A percentile compares a stretch with the other conserved stretches of the same genome.
Evolutionary conservation across 2,888 invertebrate genomes (phyloP).

Genomic region (Incurvaria masculella): DNA sequence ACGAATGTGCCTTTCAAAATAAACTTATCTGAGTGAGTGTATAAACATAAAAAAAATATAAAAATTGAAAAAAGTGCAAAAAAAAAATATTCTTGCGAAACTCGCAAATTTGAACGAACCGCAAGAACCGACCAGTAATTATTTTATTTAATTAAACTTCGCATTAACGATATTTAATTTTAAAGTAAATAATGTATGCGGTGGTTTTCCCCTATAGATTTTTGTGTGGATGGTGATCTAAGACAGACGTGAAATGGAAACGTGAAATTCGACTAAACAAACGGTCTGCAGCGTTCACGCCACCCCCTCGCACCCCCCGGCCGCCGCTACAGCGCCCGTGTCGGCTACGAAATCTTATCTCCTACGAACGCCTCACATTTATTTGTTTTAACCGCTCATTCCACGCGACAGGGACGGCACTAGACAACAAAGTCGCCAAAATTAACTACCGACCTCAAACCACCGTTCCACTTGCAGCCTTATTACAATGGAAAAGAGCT

Average conservation of each 20-base stretch:
- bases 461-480: slow-evolving; percentile 14
- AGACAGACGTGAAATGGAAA: slow-evolving; percentile 7
- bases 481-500: accelerated
- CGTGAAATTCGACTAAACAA: slow-evolving; percentile 6
- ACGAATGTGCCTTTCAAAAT: too few species aligned
- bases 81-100: too few species aligned
- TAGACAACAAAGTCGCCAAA: slow-evolving; percentile 12
- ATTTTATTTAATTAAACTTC: too few species aligned
- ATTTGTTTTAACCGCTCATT: slow-evolving; percentile 54
- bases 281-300: slow-evolving; percentile 13
- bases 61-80: too few species aligned
- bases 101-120: too few species aligned
- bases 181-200: too few species aligned
- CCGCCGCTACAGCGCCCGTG: slow-evolving; percentile 30
- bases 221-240: too few species aligned
- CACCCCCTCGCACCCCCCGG: slow-evolving; percentile 21
- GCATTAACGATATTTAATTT: too few species aligned
- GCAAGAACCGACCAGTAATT: too few species aligned
- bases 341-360: slow-evolving; percentile 50
- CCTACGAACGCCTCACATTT: slow-evolving; percentile 33
- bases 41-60: too few species aligned
- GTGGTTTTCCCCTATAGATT: too few species aligned
- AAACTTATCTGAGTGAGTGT: too few species aligned
- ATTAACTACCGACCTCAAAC: not conserved
- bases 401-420: slow-evolving; percentile 48